A percentile compares a stretch with the other conserved stretches of the same genome.
Conservation (phyloP, 2,113 vertebrate species). For the Marmota flaviventris region DNA sequence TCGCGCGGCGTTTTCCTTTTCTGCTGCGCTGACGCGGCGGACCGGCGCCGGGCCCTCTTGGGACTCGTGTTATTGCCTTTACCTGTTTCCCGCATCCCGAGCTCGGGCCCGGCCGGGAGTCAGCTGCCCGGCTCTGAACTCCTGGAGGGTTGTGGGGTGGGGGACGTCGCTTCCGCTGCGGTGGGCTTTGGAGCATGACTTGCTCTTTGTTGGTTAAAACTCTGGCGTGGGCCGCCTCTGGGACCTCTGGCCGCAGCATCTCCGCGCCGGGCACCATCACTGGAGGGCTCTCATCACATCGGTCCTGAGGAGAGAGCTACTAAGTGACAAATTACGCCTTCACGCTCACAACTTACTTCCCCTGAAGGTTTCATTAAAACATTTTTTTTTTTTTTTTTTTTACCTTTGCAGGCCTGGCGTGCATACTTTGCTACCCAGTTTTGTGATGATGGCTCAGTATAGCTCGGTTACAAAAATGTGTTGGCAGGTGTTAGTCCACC, state of each 20-base stretch:
- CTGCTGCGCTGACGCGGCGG: neutral
- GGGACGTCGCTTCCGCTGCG: constrained; percentile 31
- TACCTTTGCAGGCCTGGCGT: neutral
- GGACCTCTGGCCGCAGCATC: neutral
- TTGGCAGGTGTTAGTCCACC: neutral
- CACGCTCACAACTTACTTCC: neutral
- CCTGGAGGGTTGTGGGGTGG: constrained; percentile 46
- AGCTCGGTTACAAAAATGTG: neutral
- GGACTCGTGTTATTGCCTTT: neutral
- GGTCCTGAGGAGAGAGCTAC: neutral
- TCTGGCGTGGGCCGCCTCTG: neutral
- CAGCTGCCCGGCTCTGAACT: neutral
- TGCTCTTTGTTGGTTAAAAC: constrained; percentile 69
- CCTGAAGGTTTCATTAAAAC: neutral
- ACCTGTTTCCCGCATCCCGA: neutral
- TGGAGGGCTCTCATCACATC: neutral
- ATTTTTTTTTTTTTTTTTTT: neutral
- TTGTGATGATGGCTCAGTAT: neutral
- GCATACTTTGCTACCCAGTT: neutral
- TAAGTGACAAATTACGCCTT: rapidly evolving
- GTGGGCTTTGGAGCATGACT: neutral
- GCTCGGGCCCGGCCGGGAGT: neutral
- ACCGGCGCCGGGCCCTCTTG: neutral
- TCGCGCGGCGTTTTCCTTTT: no score
- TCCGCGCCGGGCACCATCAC: neutral